Conservation (phyloP, 2,113 vertebrate genomes). For the Pygoscelis antarcticus region DNA sequence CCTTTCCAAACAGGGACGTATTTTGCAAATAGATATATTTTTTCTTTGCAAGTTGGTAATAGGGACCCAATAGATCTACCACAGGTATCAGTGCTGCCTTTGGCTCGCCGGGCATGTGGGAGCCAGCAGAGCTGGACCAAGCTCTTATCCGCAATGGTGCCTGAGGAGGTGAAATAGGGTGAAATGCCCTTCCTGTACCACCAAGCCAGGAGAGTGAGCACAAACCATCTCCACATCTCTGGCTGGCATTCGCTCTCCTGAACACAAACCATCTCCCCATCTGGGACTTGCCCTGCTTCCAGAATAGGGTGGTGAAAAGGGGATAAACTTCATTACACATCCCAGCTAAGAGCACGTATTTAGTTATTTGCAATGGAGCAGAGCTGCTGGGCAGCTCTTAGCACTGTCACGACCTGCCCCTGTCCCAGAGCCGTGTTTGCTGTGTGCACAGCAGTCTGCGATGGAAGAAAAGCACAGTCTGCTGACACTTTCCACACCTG, state of each 20-base stretch:
- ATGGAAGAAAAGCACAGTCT: not conserved
- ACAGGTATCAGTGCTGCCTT: not conserved
- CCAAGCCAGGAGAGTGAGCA: not conserved
- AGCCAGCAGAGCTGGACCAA: not conserved
- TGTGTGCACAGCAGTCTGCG: fast-evolving
- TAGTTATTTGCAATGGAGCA: not conserved
- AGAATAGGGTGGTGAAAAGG: not conserved
- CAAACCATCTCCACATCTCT: not conserved
- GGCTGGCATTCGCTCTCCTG: not conserved
- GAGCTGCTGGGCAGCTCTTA: not conserved
- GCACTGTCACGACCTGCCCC: not conserved
- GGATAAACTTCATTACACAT: not conserved
- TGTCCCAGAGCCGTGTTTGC: not conserved
- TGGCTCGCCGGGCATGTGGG: not conserved
- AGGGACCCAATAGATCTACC: not conserved
- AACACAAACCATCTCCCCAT: not conserved
- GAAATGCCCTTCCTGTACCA: not conserved
- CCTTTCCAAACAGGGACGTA: not conserved
- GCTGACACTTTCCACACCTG: not conserved
- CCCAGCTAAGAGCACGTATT: not conserved
- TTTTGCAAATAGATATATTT: not conserved
- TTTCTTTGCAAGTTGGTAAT: not conserved
- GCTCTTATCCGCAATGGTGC: too few relatives aligned
- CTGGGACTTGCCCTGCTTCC: not conserved
- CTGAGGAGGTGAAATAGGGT: not conserved